These are phyloP conservation scores for Epizoanthus illoricatus DNA, from an alignment of 92 coral and sea anemone species.

Conservation along the genomic window DNA sequence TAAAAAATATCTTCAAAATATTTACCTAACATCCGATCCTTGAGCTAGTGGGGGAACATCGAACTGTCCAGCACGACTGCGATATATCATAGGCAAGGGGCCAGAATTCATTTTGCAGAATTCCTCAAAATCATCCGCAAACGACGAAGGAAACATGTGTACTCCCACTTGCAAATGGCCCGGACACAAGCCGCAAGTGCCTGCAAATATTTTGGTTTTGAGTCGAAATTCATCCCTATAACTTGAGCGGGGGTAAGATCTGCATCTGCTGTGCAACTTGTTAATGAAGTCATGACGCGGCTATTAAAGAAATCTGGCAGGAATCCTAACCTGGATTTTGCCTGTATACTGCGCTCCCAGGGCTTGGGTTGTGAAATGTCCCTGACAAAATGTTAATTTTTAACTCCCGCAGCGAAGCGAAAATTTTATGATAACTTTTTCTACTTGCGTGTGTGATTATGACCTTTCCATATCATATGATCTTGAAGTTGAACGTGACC, in stretches of 20 bases:
- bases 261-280: not conserved
- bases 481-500: no score
- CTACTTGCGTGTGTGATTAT: no score
- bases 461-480: no score
- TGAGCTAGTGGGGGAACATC: conserved; percentile 9
- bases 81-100: conserved; percentile 11
- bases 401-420: no score
- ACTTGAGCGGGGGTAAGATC: conserved; percentile 5
- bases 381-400: no score
- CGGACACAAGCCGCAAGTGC: conserved; percentile 13
- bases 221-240: conserved; percentile 2
- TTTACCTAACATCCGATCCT: conserved; percentile 16
- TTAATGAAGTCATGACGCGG: not conserved
- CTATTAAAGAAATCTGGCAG: no score
- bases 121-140: conserved; percentile 13
- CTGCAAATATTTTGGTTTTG: conserved; percentile 1
- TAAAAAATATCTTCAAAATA: no score
- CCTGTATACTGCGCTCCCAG: no score
- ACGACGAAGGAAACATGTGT: conserved; percentile 5
- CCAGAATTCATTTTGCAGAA: conserved; percentile 21
- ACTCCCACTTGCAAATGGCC: conserved; percentile 3
- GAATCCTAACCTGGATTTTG: no score
- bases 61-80: conserved; percentile 18
- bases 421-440: no score
- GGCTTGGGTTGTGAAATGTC: no score